Conservation (phyloP, 2,113 vertebrate species). For the Gorsachius goisagi region DNA sequence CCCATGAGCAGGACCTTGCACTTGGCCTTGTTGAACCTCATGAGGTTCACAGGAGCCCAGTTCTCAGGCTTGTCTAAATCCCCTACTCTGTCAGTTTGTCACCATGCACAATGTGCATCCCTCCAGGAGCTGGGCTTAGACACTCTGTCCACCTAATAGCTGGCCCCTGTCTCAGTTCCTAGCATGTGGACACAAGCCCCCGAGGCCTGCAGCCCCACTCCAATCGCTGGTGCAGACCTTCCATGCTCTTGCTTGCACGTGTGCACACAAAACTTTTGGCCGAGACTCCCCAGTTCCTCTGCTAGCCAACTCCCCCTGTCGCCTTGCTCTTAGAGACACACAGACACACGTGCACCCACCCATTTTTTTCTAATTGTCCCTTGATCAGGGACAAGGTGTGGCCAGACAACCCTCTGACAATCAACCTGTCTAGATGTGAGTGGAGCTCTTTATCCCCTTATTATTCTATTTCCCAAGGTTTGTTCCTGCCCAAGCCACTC, state of each 20-base stretch:
- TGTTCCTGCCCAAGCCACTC: neutral
- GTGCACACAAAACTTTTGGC: neutral
- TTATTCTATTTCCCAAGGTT: neutral
- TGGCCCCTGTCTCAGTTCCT: neutral
- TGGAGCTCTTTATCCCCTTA: neutral
- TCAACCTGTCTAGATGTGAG: neutral
- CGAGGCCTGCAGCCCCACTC: neutral
- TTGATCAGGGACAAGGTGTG: neutral
- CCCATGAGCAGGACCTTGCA: no score
- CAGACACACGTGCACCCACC: neutral
- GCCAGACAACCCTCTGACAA: neutral
- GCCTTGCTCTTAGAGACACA: neutral
- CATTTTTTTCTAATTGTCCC: neutral
- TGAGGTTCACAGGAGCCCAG: neutral
- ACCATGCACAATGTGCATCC: neutral
- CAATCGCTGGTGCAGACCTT: neutral
- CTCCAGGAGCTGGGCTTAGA: neutral
- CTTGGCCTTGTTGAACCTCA: neutral
- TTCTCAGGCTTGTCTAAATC: neutral
- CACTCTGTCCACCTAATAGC: neutral
- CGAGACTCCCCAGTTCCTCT: neutral
- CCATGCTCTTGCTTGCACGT: no score
- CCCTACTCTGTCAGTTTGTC: neutral
- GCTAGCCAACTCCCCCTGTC: neutral
- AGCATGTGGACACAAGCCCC: neutral